Evolutionary conservation across 1,140 invertebrate species (phyloP).

Genomic region (Bombus sibiricus): DNA sequence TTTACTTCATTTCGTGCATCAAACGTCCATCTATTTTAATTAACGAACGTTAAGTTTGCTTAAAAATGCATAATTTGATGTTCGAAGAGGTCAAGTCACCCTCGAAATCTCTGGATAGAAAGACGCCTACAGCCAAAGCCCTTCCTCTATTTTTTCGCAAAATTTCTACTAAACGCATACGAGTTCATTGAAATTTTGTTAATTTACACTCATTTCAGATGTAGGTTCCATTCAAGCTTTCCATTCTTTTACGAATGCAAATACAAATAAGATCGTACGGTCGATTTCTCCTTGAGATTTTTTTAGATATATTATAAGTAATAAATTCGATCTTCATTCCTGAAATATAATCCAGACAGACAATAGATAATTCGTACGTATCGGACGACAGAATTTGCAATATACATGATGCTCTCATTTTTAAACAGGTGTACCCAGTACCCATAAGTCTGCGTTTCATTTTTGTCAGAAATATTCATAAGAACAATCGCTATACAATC

Average conservation of each 20-base stretch:
- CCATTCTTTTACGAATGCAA: not conserved
- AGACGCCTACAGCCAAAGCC: constrained; percentile 22
- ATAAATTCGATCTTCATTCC: not conserved
- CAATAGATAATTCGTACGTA: not conserved
- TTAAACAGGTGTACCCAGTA: not conserved
- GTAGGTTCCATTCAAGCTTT: not conserved
- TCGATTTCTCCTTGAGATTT: constrained; percentile 5
- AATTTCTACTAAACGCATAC: not conserved
- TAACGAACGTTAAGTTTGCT: not conserved
- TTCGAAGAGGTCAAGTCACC: constrained; percentile 11
- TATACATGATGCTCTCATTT: constrained; percentile 8
- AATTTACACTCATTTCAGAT: too few species aligned
- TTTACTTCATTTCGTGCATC: not conserved
- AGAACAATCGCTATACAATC: not conserved
- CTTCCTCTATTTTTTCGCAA: constrained; percentile 1
- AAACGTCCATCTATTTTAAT: not conserved
- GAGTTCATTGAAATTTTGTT: not conserved
- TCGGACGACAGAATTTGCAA: not conserved
- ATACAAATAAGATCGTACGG: not conserved
- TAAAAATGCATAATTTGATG: not conserved
- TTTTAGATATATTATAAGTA: not conserved
- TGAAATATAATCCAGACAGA: not conserved
- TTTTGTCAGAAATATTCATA: not conserved
- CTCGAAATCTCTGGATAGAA: constrained; percentile 39
- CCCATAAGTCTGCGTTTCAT: not conserved